phyloP scores from a whole-genome alignment of 2,113 vertebrate genomes.

The cattle (Bos taurus) region ARS-UCD2.0 NC_037357.1:104385501-104386000 shows the following conservation, averaged over 20 bases:
- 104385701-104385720: constrained; percentile 27
- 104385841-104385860: not conserved
- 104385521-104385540: constrained; percentile 26
- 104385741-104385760: not conserved
- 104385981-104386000: not conserved
- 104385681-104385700: constrained; percentile 29
- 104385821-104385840: constrained; percentile 27
- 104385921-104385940: constrained; percentile 47
- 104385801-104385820: constrained; percentile 22
- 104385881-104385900: constrained; percentile 6
- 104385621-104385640: not conserved
- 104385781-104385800: constrained; percentile 34
- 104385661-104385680: not conserved
- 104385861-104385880: not conserved
- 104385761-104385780: constrained; percentile 5
- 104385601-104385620: not conserved
- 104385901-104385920: not conserved
- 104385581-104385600: not conserved
- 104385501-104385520: constrained; percentile 5
- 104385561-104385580: not conserved
- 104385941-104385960: constrained; percentile 19
- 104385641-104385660: not conserved
- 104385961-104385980: constrained; percentile 47
- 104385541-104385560: not conserved
- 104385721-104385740: constrained; percentile 24